Base-by-base conservation (phyloP, 2,797 vertebrate species). In the Caiman crocodilus region DNA sequence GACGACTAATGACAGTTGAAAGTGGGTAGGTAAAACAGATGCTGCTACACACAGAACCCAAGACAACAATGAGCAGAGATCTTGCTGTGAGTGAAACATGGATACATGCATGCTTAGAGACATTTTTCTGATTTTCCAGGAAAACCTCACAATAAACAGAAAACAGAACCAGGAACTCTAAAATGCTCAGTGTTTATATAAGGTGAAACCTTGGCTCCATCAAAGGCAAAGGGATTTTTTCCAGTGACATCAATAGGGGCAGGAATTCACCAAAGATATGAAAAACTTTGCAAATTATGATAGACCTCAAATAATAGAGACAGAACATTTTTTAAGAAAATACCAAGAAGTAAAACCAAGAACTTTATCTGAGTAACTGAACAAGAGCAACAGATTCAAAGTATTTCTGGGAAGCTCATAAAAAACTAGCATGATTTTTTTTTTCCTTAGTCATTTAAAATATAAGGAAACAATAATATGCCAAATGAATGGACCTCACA, bases 1-100 rank as follows among this genome's bases (percentile, higher is more conserved):
- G 89, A 94, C 71, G 90, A 32, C 71, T 63, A 94, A 84, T 20
- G 67, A 81, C 77, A 93, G 56, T 50, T 88, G 76, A 92, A 95
- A 90, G 71, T 67, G 82, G 79, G 89, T 85, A 91, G 84, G 92
- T 83, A 84, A 82, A 93, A 63, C 80, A 42, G 79, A 85, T 15
- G 7, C 79, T 0, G 0, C 79, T 1, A 0, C 9, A 20, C 78
- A 42, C 30, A 59, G 35, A 81, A 32, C 0, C 2, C 74, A 76
- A 86, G 0, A 0, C 25, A 85, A 35, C 76, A 81, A 61, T 0
- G 0, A 73, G 76, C 15, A 61, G 77, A 84, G 76, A 94, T 89
- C 88, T 89, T 58, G 59, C 55, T 67, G 71, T 30, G 84, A 94
- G 80, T 32, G 1, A 79, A 95, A 89, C 28, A 35, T 57, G 28